Evolutionary conservation across 2,797 vertebrate species (phyloP).

Genomic region (Onychomys arenicola): DNA sequence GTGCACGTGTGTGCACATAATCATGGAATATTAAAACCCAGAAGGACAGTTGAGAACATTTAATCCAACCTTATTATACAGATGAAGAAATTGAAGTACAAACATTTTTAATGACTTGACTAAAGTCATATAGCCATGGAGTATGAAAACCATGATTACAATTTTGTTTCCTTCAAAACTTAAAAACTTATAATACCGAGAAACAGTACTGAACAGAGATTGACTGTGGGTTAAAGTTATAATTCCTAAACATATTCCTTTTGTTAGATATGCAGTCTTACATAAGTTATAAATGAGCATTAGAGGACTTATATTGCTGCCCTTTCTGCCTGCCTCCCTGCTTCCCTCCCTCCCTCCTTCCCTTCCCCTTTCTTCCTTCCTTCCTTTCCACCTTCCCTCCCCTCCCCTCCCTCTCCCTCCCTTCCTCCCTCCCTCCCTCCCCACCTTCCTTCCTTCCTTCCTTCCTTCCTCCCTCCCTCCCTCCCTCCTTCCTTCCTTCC

Average conservation of each 20-base stretch:
- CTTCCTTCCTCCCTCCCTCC: neutral
- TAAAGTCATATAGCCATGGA: conserved; percentile 6
- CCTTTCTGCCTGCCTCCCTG: neutral
- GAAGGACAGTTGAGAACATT: conserved; percentile 48
- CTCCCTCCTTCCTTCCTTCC: neutral
- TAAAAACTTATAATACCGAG: neutral
- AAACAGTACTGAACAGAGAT: neutral
- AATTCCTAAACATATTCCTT: conserved; percentile 14
- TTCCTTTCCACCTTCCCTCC: too few relatives aligned
- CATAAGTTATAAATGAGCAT: neutral
- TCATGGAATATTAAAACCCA: conserved; percentile 46
- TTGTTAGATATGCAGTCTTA: neutral
- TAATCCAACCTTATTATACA: conserved; percentile 51
- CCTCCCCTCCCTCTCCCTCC: too few relatives aligned
- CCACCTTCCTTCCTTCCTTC: neutral
- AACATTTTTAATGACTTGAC: conserved; percentile 48
- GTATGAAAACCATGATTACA: conserved; percentile 27
- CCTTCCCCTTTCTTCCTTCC: too few relatives aligned
- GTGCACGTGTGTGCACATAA: conserved; percentile 53
- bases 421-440: neutral
- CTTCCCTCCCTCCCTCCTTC: neutral
- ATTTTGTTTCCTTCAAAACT: conserved; percentile 34
- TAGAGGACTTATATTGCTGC: neutral
- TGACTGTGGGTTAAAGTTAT: neutral
- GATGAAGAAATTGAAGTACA: conserved; percentile 54